Base-by-base conservation (phyloP, 2,888 invertebrate species). In the Camponotus fellah region DNA sequence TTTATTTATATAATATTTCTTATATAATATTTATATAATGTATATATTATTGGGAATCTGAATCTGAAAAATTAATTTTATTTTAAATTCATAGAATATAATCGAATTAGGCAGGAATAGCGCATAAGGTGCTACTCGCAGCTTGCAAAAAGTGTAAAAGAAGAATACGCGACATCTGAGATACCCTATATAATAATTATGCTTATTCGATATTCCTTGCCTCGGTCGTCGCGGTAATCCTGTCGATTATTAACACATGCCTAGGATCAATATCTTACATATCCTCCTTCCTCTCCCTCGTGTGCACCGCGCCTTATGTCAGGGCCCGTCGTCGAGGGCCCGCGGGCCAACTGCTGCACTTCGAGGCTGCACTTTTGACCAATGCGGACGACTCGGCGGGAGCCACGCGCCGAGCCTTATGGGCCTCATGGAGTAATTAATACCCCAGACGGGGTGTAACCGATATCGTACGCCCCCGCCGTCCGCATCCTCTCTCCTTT, bases 331-430 rank as follows among this genome's bases (percentile, higher is more conserved):
- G 46, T 64, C 77, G 77, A 66, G 68, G 65, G 79, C 77, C 75
- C 86, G 81, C 75, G 86, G 83, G 81, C 86, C 86, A 86, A 86
- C 86, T 86, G 86, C 83, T 82, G 85, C 82, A 75, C 49, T 74
- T 53, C 75, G 56, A 74, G 79, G 80, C 75, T 75, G 72, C 83
- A 83, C 65, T 75, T 65, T 69, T 56, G 79, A 69, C 49, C 53
- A 74, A 53, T 26, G 75, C 69, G 66, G 75, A 75, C 68, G 74
- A 76, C 85, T 71, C 72, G 85, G 83, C 76, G 82, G 86, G 82
- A 82, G 86, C 86, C 86, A 85, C 84, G 86, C 86, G 84, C 86
- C 86, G 77, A 79, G 84, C 86, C 84, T 86, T 86, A 86, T 86
- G 84, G 84, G 76, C 83, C 74, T 84, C 66, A 86, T 82, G 84